Evolutionary conservation across 2,888 invertebrate species (phyloP), one percentile per base, ranked within the genome.

Genomic region (Eurytoma californica): DNA sequence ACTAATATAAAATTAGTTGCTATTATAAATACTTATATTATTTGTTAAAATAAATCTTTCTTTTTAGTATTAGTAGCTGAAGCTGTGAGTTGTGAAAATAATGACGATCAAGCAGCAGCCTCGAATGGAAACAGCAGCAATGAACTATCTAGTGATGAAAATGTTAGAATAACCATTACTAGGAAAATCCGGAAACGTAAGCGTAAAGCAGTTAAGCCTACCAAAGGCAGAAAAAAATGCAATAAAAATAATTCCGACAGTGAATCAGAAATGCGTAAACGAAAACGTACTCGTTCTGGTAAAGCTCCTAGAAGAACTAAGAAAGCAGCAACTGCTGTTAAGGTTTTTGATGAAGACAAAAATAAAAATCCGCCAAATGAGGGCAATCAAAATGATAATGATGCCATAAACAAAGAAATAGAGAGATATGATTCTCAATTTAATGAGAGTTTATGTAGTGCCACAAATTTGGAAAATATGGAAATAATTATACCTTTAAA

Each of bases 221-320:
- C 57, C 24, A 20, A 28, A 49, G 28, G 39, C 16, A 58, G n/a
- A 30, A 60, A 9, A 7, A 24, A 57, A 14, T 53, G 67, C 20
- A 57, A 30, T 72, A 51, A 69, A n/a, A 75, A 81, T 13, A 84
- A 85, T 69, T 82, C 84, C 3, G 86, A 88, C n/a, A 86, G 86
- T 60, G 87, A 87, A 47, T 80, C 83, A 2, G 86, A 89, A 83
- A 72, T 88, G 24, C 89, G 89, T 73, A 84, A 86, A 73, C 85
- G 88, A 16, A 88, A 90, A 83, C 90, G 90, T 24, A 91, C 91
- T 4, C 87, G 91, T 81, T 91, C 91, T 2, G 91, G 91, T 7
- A 86, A 91, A 81, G 82, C 88, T 58, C 90, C 91, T 2, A 68
- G 65, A 73, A 91, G 90, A 85, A 82, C 85, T 57, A 87, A 86